A percentile compares a stretch with the other conserved stretches of the same genome.
Evolutionary conservation across 2,797 vertebrate species (phyloP).

Genomic region (Sardinella longiceps): DNA sequence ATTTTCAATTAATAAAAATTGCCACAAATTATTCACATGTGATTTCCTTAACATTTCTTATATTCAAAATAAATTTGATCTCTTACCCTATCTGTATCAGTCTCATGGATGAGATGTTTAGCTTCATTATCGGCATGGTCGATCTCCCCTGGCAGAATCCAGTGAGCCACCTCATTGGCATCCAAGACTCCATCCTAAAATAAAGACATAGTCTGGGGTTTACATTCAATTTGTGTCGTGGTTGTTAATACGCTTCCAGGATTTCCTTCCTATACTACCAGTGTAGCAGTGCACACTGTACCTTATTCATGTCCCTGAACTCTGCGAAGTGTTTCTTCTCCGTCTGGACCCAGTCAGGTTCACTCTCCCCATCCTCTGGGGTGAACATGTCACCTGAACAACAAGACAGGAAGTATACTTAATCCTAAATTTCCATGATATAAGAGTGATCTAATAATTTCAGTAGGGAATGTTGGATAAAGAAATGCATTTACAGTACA

Average conservation of each 20-base stretch:
- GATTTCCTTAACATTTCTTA: neutral
- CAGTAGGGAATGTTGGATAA: neutral
- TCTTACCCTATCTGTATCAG: conserved; percentile 81
- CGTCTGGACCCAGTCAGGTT: conserved; percentile 86
- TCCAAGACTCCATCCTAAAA: conserved; percentile 81
- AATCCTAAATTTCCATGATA: neutral
- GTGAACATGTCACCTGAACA: conserved; percentile 84
- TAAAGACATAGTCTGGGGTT: neutral
- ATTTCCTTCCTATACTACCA: neutral
- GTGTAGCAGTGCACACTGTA: conserved; percentile 51
- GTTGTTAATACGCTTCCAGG: neutral
- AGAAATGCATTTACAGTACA: neutral
- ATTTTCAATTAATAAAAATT: conserved; percentile 62
- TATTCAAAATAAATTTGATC: neutral
- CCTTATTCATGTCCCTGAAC: conserved; percentile 85
- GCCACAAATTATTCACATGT: conserved; percentile 25
- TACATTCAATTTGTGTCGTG: conserved; percentile 16
- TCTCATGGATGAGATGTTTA: conserved; percentile 85
- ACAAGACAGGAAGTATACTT: neutral
- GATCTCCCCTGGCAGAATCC: conserved; percentile 84
- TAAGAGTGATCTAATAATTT: neutral
- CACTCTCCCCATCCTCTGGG: conserved; percentile 69
- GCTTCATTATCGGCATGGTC: conserved; percentile 88
- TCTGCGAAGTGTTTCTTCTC: conserved; percentile 85
- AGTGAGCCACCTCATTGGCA: conserved; percentile 77